Evolutionary conservation across 2,113 vertebrate genomes (phyloP), one percentile per base, ranked within the genome.

Genomic region (Phycodurus eques): DNA sequence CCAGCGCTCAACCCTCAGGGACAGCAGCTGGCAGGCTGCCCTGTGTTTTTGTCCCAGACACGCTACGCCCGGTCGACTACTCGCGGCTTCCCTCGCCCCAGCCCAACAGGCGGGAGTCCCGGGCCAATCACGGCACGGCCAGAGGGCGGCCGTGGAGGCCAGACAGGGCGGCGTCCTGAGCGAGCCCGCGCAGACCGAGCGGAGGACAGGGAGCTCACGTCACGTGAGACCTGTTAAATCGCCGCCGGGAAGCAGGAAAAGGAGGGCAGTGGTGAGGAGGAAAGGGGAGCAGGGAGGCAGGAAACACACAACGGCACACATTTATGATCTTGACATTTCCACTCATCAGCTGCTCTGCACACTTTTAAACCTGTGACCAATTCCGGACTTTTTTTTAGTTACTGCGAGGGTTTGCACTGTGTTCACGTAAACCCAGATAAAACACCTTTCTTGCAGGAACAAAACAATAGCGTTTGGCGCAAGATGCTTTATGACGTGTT

Each of bases 11-110:
- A 31, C 75, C 80, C 80, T 81, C 81, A 22, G 84, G 85, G 81
- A 86, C 85, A 72, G 74, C 76, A 83, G 70, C 73, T 88, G 88
- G 88, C 86, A 82, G 83, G 72, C 57, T 66, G 81, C 89, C 89
- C 81, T 72, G 74, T 84, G 87, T 89, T 89, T 89, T 89, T 86
- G 82, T 86, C 86, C 83, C 70, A 82, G 82, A 86, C 87, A 85
- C 69, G 78, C 78, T 79, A 81, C 73, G 76, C 76, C 83, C 80
- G 19, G 79, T 80, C 80, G 80, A 74, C 80, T 76, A 70, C 82
- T 84, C 59, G 39, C n/a, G 20, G 53, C 9, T 51, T 53, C 80
- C 72, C 76, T 72, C 15, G 31, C 68, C 73, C 71, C 75, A 74
- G 77, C 22, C 27, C 49, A 51, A 14, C 2, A 12, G 62, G 62